Evolutionary conservation across 2,113 vertebrate species (phyloP).

Genomic region (Lathamus discolor): DNA sequence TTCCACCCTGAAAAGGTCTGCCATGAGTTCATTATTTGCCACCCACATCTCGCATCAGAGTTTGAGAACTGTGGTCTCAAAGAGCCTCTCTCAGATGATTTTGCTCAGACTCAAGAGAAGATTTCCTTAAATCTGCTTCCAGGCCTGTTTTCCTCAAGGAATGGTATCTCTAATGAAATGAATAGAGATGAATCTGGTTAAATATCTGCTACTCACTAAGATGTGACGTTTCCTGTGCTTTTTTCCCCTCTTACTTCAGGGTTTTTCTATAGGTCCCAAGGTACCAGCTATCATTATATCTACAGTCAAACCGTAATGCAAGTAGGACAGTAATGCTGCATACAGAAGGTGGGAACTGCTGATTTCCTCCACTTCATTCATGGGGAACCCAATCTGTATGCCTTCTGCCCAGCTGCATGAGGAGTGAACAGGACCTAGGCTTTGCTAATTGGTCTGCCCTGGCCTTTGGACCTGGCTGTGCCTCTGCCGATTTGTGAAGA

Average conservation of each 20-base stretch:
- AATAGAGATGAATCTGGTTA: background rate
- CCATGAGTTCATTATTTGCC: background rate
- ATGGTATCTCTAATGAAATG: background rate
- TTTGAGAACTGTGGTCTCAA: background rate
- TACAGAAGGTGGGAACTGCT: background rate
- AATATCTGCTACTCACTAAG: background rate
- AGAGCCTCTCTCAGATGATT: background rate
- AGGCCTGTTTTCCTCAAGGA: background rate
- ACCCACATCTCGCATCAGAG: background rate
- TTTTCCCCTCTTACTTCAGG: accelerated
- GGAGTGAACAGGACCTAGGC: no score
- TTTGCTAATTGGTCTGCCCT: background rate
- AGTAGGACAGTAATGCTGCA: background rate
- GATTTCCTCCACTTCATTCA: background rate
- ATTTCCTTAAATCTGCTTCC: background rate
- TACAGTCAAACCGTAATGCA: background rate
- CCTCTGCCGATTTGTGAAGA: background rate
- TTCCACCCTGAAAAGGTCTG: background rate
- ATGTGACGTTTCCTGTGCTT: background rate
- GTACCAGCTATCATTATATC: background rate
- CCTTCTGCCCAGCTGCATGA: background rate
- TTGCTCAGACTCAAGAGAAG: background rate
- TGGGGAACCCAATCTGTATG: background rate
- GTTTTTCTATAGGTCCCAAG: accelerated
- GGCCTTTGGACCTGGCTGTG: background rate